phyloP scores from a whole-genome alignment of 2,113 vertebrate species.

The Maccullochella peelii region DNA sequence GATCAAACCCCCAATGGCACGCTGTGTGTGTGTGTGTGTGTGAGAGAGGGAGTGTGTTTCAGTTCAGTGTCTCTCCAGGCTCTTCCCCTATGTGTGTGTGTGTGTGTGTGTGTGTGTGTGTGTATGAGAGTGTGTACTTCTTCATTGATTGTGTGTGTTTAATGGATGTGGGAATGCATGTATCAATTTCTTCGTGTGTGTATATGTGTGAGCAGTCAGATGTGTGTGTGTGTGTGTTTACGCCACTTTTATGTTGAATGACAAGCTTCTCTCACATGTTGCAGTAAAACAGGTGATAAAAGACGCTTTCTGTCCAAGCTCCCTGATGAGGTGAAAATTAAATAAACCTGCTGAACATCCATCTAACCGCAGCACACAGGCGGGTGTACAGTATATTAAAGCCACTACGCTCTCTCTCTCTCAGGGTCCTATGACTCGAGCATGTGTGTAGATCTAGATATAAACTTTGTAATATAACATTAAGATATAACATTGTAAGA shows the following conservation, averaged over 20 bases:
- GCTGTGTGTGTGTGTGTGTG: conserved; percentile 44
- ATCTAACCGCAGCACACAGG: background rate
- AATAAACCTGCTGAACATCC: conserved; percentile 37
- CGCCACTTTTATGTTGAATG: conserved; percentile 6
- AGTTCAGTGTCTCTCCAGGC: conserved; percentile 8
- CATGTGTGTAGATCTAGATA: too few relatives aligned
- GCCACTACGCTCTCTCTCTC: too few relatives aligned
- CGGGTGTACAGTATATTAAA: background rate
- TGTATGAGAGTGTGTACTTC: conserved; percentile 27
- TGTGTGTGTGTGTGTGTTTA: conserved; percentile 10
- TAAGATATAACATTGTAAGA: too few relatives aligned
- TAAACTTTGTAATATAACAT: too few relatives aligned
- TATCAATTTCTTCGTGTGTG: conserved; percentile 27
- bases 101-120: background rate
- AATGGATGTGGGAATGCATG: conserved; percentile 29
- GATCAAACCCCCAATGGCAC: conserved; percentile 59
- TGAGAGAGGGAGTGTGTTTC: conserved; percentile 3
- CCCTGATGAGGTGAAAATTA: conserved; percentile 47
- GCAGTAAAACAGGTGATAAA: conserved; percentile 39
- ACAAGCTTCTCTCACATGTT: conserved; percentile 24
- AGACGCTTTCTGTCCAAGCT: conserved; percentile 24
- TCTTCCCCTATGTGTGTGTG: background rate
- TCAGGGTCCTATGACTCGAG: too few relatives aligned
- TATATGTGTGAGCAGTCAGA: background rate
- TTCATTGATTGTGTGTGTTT: conserved; percentile 55